Percentiles rank a stretch among this genome's conserved stretches.
phyloP scores from a whole-genome alignment of 2,797 vertebrate genomes.

The Sandelia bainsii region DNA sequence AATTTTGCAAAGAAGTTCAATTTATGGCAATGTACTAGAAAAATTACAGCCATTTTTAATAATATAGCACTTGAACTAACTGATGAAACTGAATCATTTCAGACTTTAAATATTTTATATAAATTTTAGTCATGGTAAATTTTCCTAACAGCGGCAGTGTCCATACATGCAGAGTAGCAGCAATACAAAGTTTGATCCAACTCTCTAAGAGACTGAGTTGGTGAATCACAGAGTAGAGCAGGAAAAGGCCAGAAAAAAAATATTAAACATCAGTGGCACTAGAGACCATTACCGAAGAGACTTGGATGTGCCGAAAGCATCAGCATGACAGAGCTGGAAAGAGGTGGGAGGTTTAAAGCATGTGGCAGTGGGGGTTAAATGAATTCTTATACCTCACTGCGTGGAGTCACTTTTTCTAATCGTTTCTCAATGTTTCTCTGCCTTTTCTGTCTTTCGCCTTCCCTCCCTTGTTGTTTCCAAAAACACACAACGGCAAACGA shows the following conservation, averaged over 20 bases:
- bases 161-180: background rate
- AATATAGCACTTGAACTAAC: too few relatives aligned
- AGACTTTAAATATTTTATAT: background rate
- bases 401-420: constrained; percentile 52
- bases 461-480: constrained; percentile 51
- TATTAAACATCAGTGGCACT: constrained; percentile 2
- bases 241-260: constrained; percentile 26
- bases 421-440: constrained; percentile 33
- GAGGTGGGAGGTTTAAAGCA: constrained; percentile 51
- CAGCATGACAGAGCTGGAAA: constrained; percentile 44
- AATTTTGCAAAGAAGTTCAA: too few relatives aligned
- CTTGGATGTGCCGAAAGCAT: constrained; percentile 33
- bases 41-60: too few relatives aligned
- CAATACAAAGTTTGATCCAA: background rate
- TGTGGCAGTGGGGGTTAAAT: constrained; percentile 63
- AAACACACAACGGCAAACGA: constrained; percentile 61
- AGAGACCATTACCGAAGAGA: constrained; percentile 43
- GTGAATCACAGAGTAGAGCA: constrained; percentile 8
- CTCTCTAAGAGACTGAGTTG: background rate
- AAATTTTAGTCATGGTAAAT: too few relatives aligned
- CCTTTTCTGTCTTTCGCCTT: constrained; percentile 11
- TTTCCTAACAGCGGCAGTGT: background rate
- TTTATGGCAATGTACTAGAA: too few relatives aligned
- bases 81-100: too few relatives aligned
- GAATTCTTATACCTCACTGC: constrained; percentile 68